A percentile compares a stretch with the other conserved stretches of the same genome.
Conservation (phyloP, 2,113 vertebrate genomes). For the Emydocephalus ijimae region DNA sequence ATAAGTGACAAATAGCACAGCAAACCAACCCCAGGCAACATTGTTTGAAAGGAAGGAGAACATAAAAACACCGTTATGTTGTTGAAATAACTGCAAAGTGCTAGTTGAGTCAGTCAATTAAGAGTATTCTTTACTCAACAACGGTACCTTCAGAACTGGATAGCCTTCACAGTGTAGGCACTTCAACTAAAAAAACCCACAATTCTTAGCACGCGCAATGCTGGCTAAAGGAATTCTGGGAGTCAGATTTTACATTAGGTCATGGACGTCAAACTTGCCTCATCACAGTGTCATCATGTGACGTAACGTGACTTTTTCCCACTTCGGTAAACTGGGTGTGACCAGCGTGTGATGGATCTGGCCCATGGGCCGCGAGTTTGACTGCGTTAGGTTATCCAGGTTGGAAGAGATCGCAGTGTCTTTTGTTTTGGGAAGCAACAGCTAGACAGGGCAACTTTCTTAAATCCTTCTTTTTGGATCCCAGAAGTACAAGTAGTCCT, state of each 20-base stretch:
- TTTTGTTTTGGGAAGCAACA: background rate
- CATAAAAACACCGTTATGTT: background rate
- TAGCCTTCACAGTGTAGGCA: background rate
- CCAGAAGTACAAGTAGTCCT: background rate
- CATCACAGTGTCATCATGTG: too few species aligned
- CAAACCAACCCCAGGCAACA: background rate
- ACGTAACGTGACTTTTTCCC: too few species aligned
- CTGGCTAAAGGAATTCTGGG: background rate
- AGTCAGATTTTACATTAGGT: background rate
- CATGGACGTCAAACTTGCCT: background rate
- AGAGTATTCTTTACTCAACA: background rate
- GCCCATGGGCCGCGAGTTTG: too few species aligned
- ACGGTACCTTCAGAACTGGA: background rate
- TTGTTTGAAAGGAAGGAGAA: background rate
- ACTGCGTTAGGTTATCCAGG: background rate
- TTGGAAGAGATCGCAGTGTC: background rate
- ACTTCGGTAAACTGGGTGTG: too few species aligned
- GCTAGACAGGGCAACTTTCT: background rate
- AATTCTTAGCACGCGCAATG: background rate
- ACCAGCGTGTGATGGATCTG: too few species aligned
- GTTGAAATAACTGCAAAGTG: background rate
- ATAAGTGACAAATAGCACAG: background rate
- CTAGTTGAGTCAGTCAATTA: background rate
- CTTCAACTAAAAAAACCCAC: background rate
- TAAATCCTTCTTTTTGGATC: background rate